These are phyloP conservation scores for Megaceryle torquata DNA, from an alignment of 2,113 vertebrate genomes.

Conservation along the genomic window DNA sequence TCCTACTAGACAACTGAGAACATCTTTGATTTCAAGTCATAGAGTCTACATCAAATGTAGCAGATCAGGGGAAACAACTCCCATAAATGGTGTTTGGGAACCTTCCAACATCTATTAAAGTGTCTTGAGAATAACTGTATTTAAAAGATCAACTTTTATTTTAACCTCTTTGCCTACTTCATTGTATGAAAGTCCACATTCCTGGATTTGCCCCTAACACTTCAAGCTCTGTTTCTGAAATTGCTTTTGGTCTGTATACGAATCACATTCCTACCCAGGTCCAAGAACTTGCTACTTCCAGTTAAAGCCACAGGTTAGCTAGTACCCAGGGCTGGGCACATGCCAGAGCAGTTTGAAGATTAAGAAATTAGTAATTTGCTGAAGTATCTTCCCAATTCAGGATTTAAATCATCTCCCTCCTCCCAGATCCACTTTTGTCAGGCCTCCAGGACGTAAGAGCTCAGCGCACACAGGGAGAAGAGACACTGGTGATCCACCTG, in stretches of 20 bases:
- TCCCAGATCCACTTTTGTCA: not conserved
- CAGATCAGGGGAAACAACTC: not conserved
- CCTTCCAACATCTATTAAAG: not conserved
- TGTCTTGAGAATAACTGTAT: not conserved
- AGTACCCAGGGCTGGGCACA: not conserved
- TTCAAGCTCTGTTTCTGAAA: not conserved
- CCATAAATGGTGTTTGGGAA: not conserved
- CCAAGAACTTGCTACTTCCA: not conserved
- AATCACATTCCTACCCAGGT: not conserved
- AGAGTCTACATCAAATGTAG: not conserved
- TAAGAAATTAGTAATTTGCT: not conserved
- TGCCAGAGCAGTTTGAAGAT: not conserved
- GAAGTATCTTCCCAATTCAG: not conserved
- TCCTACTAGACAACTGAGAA: not conserved
- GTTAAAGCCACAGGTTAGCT: not conserved
- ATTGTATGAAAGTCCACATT: not conserved
- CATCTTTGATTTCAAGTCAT: not conserved
- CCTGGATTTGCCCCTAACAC: not conserved
- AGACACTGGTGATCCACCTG: not conserved
- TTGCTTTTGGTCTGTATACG: not conserved
- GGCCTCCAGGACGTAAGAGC: not conserved
- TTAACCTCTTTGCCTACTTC: not conserved
- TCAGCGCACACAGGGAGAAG: not conserved
- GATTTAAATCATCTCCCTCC: not conserved
- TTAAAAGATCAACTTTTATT: not conserved